phyloP scores from a whole-genome alignment of 2,888 invertebrate species.

The Euplexia lucipara region DNA sequence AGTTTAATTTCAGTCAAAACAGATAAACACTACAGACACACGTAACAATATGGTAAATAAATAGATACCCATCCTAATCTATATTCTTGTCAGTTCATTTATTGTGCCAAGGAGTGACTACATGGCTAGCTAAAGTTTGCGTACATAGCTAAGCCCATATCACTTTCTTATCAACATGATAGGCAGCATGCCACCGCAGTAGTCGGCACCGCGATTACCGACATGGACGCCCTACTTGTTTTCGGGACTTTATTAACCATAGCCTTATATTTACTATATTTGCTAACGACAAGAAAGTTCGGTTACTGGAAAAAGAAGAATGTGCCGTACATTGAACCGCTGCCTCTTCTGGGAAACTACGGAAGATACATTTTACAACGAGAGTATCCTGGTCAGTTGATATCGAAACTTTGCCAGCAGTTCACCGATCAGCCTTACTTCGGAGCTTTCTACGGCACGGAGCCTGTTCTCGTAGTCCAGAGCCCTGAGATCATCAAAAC shows the following conservation, averaged over 20 bases:
- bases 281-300: conserved; percentile 53
- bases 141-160: too few species aligned
- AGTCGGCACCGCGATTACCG: background rate
- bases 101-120: too few species aligned
- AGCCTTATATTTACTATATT: conserved; percentile 44
- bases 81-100: conserved; percentile 4
- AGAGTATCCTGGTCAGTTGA: conserved; percentile 58
- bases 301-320: conserved; percentile 74
- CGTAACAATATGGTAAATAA: background rate
- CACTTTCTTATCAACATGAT: background rate
- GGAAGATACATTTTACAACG: conserved; percentile 68
- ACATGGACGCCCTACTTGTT: conserved; percentile 50
- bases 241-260: conserved; percentile 22
- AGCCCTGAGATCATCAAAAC: conserved; percentile 74
- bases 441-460: conserved; percentile 78
- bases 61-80: conserved; percentile 10
- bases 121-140: too few species aligned
- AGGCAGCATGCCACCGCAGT: conserved; percentile 9
- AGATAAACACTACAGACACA: too few species aligned
- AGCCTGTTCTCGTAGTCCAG: conserved; percentile 74
- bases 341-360: conserved; percentile 75
- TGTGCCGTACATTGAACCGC: conserved; percentile 69
- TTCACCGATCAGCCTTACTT: conserved; percentile 73
- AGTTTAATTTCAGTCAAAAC: too few species aligned
- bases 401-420: conserved; percentile 68